Base-by-base conservation (phyloP, 2,888 invertebrate species). In the Chymomyza amoena region DNA sequence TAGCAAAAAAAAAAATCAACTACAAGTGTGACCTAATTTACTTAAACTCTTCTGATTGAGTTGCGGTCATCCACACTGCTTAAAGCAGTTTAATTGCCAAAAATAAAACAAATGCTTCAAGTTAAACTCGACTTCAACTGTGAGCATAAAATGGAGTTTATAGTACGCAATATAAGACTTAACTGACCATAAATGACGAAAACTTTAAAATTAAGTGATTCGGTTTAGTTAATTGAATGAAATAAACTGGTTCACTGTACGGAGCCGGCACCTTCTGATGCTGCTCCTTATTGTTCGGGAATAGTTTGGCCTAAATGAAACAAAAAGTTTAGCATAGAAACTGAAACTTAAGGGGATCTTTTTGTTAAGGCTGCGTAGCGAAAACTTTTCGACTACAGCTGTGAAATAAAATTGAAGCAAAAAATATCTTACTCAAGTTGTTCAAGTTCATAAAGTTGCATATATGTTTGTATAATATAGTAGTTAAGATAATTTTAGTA, bases 171-270 rank as follows among this genome's bases (percentile, higher is more conserved):
- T 32, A 32, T 32, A 13, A 45, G 39, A 45, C 39, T 45, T 45
- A 45, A 45, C 10, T 15, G 39, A 45, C 39, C 39, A 45, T 45
- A 45, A 45, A 45, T 45, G 57, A 25, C 61, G 18, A 36, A 66
- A 73, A 69, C 66, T 73, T 69, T 69, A 54, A 50, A 70, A 45
- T 70, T 67, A 75, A 70, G 70, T 74, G 75, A 63, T 74, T 70
- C 70, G 67, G 67, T 75, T 66, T 68, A 75, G 75, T 75, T 75
- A 75, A 75, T 75, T 75, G 71, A 65, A 71, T 75, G 65, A 75
- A 74, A 67, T 57, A 45, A 45, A 45, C 39, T 36, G 15, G 6
- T 18, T 20, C 13, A 45, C 13, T 45, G 39, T 13, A 13, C 3
- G 39, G 39, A 39, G 32, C 16, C 20, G 20, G 15, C 65, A 28